Conservation (phyloP, 2,797 vertebrate genomes). For the Coluber constrictor region DNA sequence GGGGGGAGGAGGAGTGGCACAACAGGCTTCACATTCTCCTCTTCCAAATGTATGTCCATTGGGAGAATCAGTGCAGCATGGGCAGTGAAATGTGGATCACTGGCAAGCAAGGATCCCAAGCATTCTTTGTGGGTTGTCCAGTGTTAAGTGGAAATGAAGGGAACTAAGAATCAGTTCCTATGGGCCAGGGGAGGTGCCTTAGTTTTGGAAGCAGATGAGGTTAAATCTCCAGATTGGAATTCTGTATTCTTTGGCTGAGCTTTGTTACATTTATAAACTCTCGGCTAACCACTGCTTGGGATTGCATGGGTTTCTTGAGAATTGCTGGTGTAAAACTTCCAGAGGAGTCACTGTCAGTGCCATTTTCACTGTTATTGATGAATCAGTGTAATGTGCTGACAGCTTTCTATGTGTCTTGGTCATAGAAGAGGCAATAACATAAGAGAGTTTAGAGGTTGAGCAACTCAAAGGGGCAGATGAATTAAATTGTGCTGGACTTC, state of each 20-base stretch:
- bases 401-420: background rate
- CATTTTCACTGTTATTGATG: background rate
- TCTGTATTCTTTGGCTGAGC: background rate
- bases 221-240: background rate
- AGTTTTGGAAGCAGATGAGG: background rate
- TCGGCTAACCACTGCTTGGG: background rate
- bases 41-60: background rate
- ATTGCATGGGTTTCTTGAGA: background rate
- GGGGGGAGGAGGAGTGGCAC: background rate
- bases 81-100: background rate
- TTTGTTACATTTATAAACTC: background rate
- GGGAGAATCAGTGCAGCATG: background rate
- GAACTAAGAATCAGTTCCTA: background rate
- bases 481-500: background rate
- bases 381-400: background rate
- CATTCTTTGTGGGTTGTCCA: background rate
- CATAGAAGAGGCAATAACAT: background rate
- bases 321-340: background rate
- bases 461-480: background rate
- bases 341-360: background rate
- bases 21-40: background rate
- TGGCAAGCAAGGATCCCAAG: background rate
- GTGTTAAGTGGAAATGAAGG: background rate
- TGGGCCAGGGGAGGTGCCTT: background rate
- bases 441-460: background rate